Base-by-base conservation (phyloP, 2,888 invertebrate genomes). In the Caenorhabditis auriculariae region DNA sequence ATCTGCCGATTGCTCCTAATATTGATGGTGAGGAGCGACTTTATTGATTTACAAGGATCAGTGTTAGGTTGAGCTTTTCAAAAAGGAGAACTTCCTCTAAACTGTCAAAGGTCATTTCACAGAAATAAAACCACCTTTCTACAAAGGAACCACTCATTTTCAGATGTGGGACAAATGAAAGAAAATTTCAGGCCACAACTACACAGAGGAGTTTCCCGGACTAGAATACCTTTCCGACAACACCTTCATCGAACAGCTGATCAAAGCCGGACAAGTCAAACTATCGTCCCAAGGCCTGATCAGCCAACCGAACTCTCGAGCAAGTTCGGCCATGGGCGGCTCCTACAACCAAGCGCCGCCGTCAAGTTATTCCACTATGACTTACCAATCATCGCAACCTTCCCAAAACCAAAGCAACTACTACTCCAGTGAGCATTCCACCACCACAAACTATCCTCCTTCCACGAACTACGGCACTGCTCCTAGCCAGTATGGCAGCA, bases 151-250 rank as follows among this genome's bases (percentile, higher is more conserved):
- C n/a, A n/a, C n/a, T n/a, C n/a, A n/a, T n/a, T n/a, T n/a, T n/a
- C n/a, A n/a, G n/a, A n/a, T n/a, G n/a, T n/a, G n/a, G n/a, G n/a
- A n/a, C n/a, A n/a, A n/a, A n/a, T n/a, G n/a, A n/a, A n/a, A n/a
- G n/a, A n/a, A n/a, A n/a, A n/a, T n/a, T 51, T 44, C 23, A 35
- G 56, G 51, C 2, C 61, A 63, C 42, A 69, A 66, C 51, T 66
- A 61, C 48, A 64, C 62, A 1, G 38, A 51, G 4, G 69, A 69
- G 28, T 69, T 69, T 23, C 69, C 69, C 4, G 69, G 69, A 23
- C 53, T 69, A 4, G 69, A 69, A 39, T 60, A 66, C 27, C 27
- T 55, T 0, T 61, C 59, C 1, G 69, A 69, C 44, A 69, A 69
- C 42, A 46, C 43, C 3, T 66, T 63, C 50, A 60, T 64, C 15